A percentile compares a stretch with the other conserved stretches of the same genome.
Evolutionary conservation across 64 coral and sea anemone species (phyloP).

Genomic region (Anthopleura sola): DNA sequence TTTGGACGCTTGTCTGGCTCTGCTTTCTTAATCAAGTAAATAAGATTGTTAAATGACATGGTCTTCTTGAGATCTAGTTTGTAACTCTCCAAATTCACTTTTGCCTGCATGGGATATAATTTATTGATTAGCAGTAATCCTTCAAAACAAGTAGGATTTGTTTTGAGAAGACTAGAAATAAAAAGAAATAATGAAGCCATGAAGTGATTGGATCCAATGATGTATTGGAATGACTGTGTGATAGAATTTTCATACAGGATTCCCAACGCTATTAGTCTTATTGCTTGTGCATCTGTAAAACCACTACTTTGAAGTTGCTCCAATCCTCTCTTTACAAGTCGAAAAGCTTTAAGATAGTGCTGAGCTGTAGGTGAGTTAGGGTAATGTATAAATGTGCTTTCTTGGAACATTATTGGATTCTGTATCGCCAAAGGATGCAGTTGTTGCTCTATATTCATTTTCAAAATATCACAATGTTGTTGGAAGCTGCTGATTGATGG

Average conservation of each 20-base stretch:
- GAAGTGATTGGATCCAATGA: not conserved
- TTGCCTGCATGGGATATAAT: not conserved
- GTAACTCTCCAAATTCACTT: not conserved
- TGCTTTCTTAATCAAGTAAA: slow-evolving; percentile 53
- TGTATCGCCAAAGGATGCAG: slow-evolving; percentile 44
- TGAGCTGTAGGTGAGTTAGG: slow-evolving; percentile 72
- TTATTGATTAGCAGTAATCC: slow-evolving; percentile 34
- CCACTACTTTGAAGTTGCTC: slow-evolving; percentile 56
- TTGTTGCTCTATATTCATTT: not conserved
- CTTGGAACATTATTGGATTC: slow-evolving; percentile 43
- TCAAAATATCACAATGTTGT: not conserved
- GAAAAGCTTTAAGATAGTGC: slow-evolving; percentile 67
- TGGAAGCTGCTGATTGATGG: not conserved
- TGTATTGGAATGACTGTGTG: slow-evolving; percentile 9
- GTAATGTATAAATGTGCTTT: slow-evolving; percentile 44
- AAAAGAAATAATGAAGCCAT: not conserved
- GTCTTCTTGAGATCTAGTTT: slow-evolving; percentile 15
- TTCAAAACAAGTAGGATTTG: slow-evolving; percentile 55
- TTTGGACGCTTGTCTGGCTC: slow-evolving; percentile 43
- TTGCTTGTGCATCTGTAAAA: slow-evolving; percentile 39
- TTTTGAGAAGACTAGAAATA: not conserved
- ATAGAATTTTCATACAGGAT: slow-evolving; percentile 57
- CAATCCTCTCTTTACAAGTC: slow-evolving; percentile 47
- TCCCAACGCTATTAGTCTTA: slow-evolving; percentile 44
- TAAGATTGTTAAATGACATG: slow-evolving; percentile 38